phyloP scores from a whole-genome alignment of 2,888 invertebrate genomes.

The Ernsta delagoae region DNA sequence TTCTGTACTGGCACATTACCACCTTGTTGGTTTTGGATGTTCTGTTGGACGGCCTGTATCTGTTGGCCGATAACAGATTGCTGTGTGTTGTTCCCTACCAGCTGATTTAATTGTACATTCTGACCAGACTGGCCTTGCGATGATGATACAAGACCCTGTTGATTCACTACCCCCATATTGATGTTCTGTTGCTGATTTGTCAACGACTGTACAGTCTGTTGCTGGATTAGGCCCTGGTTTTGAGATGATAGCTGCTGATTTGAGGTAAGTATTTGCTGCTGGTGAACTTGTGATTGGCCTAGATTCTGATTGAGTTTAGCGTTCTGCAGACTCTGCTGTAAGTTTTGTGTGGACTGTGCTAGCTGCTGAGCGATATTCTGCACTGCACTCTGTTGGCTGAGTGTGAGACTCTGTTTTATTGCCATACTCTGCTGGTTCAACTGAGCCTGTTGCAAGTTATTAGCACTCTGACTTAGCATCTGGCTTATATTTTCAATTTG shows the following conservation, averaged over 20 bases:
- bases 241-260: conserved; percentile 78
- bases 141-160: conserved; percentile 70
- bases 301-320: conserved; percentile 76
- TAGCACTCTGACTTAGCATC: conserved; percentile 80
- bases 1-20: conserved; percentile 68
- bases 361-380: conserved; percentile 79
- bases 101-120: conserved; percentile 74
- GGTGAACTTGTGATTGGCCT: conserved; percentile 72
- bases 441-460: conserved; percentile 76
- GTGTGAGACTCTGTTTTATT: conserved; percentile 73
- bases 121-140: conserved; percentile 69
- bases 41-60: conserved; percentile 78
- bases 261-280: conserved; percentile 78
- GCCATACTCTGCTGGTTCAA: conserved; percentile 74
- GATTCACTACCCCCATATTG: conserved; percentile 75
- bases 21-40: conserved; percentile 71
- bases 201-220: conserved; percentile 74
- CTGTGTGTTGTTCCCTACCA: conserved; percentile 70
- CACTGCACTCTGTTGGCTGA: conserved; percentile 77
- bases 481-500: conserved; percentile 87
- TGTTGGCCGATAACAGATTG: conserved; percentile 78
- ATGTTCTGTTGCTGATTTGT: conserved; percentile 76
- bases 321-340: conserved; percentile 75
- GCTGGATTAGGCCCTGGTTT: conserved; percentile 71
- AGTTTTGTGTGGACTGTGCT: conserved; percentile 73